Conservation (phyloP, 37 sponge, comb jelly and placozoan genomes). For the Ianthella basta region DNA sequence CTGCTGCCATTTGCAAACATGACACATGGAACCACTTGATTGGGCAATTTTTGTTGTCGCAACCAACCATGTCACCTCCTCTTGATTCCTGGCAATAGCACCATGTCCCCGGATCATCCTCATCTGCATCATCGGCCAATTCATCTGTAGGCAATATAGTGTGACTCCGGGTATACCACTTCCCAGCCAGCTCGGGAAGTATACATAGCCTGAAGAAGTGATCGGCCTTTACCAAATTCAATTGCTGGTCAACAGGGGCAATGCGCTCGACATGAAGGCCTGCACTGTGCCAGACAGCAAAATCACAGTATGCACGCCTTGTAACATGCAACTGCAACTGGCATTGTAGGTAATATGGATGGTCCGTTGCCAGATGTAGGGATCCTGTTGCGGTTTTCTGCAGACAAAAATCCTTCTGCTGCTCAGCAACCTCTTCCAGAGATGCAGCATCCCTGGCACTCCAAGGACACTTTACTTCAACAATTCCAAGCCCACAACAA, state of each 20-base stretch:
- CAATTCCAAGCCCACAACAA: slow-evolving; percentile 40
- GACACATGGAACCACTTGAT: not conserved
- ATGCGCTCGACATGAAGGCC: slow-evolving; percentile 26
- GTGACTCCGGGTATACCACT: slow-evolving; percentile 42
- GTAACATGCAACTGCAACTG: slow-evolving; percentile 45
- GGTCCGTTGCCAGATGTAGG: not conserved
- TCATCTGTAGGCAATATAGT: not conserved
- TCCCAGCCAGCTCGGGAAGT: slow-evolving; percentile 48
- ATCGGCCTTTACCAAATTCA: not conserved
- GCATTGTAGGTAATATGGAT: slow-evolving; percentile 42
- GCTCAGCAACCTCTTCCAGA: not conserved
- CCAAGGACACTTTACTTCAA: slow-evolving; percentile 35
- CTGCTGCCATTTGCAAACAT: not conserved
- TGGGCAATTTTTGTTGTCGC: slow-evolving; percentile 27
- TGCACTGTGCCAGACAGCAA: slow-evolving; percentile 31
- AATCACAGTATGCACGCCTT: slow-evolving; percentile 23
- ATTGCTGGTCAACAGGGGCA: not conserved
- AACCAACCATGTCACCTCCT: slow-evolving; percentile 55
- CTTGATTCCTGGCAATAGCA: slow-evolving; percentile 37
- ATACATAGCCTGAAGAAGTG: not conserved
- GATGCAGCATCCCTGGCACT: not conserved
- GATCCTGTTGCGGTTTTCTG: not conserved
- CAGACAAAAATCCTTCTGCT: slow-evolving; percentile 18
- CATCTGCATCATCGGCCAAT: not conserved
- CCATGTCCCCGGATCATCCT: slow-evolving; percentile 44